phyloP scores from a whole-genome alignment of 2,113 vertebrate genomes.

The Myotis davidii region DNA sequence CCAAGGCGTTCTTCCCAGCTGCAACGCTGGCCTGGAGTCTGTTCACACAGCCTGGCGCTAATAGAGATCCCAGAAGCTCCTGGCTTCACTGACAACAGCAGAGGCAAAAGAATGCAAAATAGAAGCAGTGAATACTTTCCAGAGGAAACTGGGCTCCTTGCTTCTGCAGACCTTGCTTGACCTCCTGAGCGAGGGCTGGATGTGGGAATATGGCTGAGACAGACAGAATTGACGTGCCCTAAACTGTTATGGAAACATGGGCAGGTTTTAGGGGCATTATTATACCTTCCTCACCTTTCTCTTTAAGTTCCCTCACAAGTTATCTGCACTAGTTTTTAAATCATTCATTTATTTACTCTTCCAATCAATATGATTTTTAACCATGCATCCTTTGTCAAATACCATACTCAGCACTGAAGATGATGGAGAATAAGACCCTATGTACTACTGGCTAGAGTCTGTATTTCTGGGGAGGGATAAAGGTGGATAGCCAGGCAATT shows the following conservation, averaged over 20 bases:
- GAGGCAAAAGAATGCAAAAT: constrained; percentile 55
- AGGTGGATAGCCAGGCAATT: background rate
- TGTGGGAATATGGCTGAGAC: background rate
- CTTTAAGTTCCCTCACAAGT: background rate
- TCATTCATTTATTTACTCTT: background rate
- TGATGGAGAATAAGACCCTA: background rate
- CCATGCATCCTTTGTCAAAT: background rate
- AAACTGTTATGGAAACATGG: background rate
- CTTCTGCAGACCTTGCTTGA: constrained; percentile 64
- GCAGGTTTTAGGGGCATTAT: background rate
- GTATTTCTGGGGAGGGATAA: background rate
- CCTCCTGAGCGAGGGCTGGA: constrained; percentile 22
- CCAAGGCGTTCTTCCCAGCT: background rate
- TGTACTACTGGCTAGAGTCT: background rate
- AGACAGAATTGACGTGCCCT: background rate
- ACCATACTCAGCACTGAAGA: background rate
- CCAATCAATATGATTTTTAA: background rate
- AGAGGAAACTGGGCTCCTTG: constrained; percentile 60
- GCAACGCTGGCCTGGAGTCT: background rate
- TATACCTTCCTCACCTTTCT: background rate
- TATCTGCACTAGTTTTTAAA: background rate
- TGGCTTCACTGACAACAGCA: constrained; percentile 55
- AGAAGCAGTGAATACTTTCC: constrained; percentile 55
- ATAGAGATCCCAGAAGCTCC: constrained; percentile 64
- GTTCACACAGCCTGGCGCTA: constrained; percentile 49